These are phyloP conservation scores for Coccyzus lansbergi DNA, from an alignment of 2,797 vertebrate genomes.

Conservation along the genomic window DNA sequence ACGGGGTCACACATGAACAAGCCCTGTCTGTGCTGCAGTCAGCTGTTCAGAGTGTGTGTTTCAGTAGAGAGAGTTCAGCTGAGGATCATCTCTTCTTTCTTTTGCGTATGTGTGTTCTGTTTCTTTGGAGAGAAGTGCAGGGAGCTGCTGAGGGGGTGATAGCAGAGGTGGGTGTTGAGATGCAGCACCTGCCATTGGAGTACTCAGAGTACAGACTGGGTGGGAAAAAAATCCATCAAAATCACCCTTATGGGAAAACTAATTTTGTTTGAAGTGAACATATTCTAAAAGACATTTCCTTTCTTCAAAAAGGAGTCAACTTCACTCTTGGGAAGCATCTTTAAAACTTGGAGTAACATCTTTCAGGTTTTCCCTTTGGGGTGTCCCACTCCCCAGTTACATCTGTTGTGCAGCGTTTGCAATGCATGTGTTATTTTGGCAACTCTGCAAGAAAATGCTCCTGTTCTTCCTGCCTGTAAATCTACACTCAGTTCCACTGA, in stretches of 20 bases:
- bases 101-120: background rate
- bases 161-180: background rate
- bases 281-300: background rate
- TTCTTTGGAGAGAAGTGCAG: background rate
- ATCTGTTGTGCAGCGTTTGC: background rate
- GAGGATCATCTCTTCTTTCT: background rate
- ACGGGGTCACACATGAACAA: background rate
- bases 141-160: background rate
- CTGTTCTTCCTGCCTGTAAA: background rate
- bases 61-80: background rate
- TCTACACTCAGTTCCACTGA: fast-evolving
- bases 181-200: background rate
- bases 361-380: background rate
- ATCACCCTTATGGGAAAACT: background rate
- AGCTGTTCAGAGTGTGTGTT: background rate
- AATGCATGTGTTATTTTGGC: background rate
- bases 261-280: background rate
- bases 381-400: background rate
- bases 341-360: background rate
- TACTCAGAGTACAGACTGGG: background rate
- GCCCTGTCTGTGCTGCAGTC: background rate
- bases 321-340: background rate
- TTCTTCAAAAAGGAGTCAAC: background rate
- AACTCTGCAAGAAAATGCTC: background rate
- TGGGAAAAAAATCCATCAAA: background rate